A percentile compares a stretch with the other conserved stretches of the same genome.
phyloP scores from a whole-genome alignment of 2,888 invertebrate genomes.

The Pantelozetes paolii region DNA sequence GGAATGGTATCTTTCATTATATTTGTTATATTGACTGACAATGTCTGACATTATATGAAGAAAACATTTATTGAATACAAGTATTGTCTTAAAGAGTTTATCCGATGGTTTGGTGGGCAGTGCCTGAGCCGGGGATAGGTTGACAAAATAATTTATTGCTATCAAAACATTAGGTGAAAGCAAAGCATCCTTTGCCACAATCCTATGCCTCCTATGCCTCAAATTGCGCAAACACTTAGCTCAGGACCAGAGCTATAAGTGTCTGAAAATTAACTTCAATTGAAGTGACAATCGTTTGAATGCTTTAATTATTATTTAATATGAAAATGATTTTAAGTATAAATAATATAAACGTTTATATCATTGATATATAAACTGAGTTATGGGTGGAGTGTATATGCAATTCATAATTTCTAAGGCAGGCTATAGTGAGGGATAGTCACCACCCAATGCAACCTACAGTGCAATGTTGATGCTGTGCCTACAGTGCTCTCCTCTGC shows the following conservation, averaged over 20 bases:
- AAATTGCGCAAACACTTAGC: not conserved
- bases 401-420: conserved; percentile 27
- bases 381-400: conserved; percentile 27
- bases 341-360: not conserved
- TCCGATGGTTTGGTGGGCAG: conserved; percentile 8
- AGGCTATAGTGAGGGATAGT: not conserved
- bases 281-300: not conserved
- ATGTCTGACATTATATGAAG: too few species aligned
- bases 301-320: conserved; percentile 14
- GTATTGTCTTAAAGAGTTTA: not conserved
- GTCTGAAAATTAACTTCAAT: not conserved
- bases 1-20: not conserved
- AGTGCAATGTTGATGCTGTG: not conserved
- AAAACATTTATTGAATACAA: conserved; percentile 22
- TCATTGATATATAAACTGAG: not conserved
- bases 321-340: not conserved
- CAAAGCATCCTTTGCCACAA: too few species aligned
- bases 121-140: conserved; percentile 14
- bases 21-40: conserved; percentile 8
- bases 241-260: not conserved
- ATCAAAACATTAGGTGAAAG: conserved; percentile 21
- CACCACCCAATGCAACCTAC: conserved; percentile 13
- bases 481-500: not conserved
- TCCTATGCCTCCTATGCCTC: not conserved
- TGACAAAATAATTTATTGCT: conserved; percentile 30